Conservation (phyloP, 2,888 invertebrate genomes). For the Eueremaeus valkanovi region DNA sequence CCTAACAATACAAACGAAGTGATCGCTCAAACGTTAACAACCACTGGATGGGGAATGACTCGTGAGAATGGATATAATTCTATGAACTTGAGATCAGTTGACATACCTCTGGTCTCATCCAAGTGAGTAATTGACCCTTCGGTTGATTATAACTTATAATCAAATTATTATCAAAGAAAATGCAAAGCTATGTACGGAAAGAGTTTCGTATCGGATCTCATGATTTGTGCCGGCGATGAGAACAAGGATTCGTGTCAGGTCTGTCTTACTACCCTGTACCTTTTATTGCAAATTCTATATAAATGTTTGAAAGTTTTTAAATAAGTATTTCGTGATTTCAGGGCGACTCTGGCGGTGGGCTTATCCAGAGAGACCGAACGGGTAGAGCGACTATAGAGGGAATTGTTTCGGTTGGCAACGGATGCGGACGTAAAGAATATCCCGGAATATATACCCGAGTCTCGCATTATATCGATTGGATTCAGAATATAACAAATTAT, state of each 20-base stretch:
- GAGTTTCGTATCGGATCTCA: background rate
- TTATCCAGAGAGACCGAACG: slow-evolving; percentile 66
- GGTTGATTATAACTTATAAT: background rate
- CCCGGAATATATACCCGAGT: slow-evolving; percentile 70
- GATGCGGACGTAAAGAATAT: slow-evolving; percentile 68
- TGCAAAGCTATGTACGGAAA: background rate
- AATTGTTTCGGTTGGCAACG: slow-evolving; percentile 78
- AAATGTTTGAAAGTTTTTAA: too few species aligned
- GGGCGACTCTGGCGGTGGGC: slow-evolving; percentile 81
- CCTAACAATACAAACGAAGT: background rate
- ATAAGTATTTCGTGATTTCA: background rate
- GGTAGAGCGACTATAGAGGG: slow-evolving; percentile 73
- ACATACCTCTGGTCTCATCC: slow-evolving; percentile 37
- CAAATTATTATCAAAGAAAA: background rate
- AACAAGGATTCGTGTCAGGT: slow-evolving; percentile 73
- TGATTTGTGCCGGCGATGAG: slow-evolving; percentile 56
- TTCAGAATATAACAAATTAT: slow-evolving; percentile 54
- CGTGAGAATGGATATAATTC: slow-evolving; percentile 35
- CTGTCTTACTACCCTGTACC: too few species aligned
- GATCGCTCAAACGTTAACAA: background rate
- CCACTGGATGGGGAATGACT: slow-evolving; percentile 42
- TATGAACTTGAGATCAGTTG: slow-evolving; percentile 35
- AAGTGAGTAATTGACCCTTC: background rate
- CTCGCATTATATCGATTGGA: slow-evolving; percentile 60
- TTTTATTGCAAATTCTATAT: background rate